These are phyloP conservation scores for Nothura maculosa DNA, from an alignment of 2,797 vertebrate species.

Conservation along the genomic window DNA sequence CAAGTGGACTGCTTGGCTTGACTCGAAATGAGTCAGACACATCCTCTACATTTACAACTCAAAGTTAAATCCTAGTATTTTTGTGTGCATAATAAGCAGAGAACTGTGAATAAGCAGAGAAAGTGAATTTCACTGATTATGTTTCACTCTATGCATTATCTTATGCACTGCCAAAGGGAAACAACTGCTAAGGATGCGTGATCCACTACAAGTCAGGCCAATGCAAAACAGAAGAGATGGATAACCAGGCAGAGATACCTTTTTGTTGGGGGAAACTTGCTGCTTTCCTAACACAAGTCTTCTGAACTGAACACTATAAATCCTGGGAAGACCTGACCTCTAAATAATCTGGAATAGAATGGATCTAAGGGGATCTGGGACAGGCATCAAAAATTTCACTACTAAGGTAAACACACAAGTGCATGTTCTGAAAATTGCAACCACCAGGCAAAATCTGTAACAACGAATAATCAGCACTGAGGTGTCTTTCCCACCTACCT, in stretches of 20 bases:
- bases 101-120: not conserved
- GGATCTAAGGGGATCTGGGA: not conserved
- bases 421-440: not conserved
- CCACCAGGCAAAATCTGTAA: not conserved
- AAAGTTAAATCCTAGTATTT: not conserved
- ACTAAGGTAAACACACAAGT: not conserved
- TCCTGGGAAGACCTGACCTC: not conserved
- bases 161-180: not conserved
- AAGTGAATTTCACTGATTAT: not conserved
- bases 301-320: not conserved
- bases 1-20: accelerated
- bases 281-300: not conserved
- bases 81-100: not conserved
- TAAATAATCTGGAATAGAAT: not conserved
- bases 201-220: not conserved
- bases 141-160: not conserved
- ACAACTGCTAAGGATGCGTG: not conserved
- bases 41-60: not conserved
- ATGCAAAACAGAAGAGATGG: not conserved
- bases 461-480: not conserved
- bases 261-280: not conserved
- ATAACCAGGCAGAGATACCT: not conserved
- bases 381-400: not conserved
- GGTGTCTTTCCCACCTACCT: not conserved
- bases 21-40: not conserved